Evolutionary conservation across 2,797 vertebrate genomes (phyloP).

Genomic region (Denticeps clupeoides): DNA sequence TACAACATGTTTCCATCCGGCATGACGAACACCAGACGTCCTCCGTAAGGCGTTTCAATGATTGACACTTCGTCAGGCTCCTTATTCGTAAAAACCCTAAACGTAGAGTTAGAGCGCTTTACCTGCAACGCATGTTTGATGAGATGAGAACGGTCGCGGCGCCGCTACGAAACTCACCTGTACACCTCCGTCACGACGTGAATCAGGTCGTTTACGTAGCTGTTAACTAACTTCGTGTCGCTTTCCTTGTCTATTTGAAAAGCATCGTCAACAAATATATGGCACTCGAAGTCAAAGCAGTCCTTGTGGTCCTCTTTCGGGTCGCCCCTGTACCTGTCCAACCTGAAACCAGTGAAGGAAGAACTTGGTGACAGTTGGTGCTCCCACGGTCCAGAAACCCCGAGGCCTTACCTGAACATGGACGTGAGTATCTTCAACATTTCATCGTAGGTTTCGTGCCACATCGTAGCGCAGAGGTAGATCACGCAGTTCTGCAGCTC

Average conservation of each 20-base stretch:
- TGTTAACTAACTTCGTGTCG: slow-evolving; percentile 47
- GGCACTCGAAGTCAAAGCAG: slow-evolving; percentile 64
- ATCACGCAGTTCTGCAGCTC: slow-evolving; percentile 55
- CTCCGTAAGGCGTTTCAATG: slow-evolving; percentile 62
- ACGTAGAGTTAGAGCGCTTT: neutral
- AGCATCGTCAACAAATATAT: slow-evolving; percentile 64
- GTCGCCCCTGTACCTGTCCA: slow-evolving; percentile 65
- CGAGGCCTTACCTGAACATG: slow-evolving; percentile 60
- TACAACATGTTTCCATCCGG: slow-evolving; percentile 67
- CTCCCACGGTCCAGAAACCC: neutral
- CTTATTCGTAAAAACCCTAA: slow-evolving; percentile 65
- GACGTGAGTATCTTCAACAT: slow-evolving; percentile 73
- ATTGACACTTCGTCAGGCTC: slow-evolving; percentile 67
- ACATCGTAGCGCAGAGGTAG: slow-evolving; percentile 74
- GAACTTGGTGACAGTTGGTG: no score
- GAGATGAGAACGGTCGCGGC: neutral
- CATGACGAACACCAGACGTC: slow-evolving; percentile 57
- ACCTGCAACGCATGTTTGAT: neutral
- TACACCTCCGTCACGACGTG: slow-evolving; percentile 61
- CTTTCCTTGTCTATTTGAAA: slow-evolving; percentile 47
- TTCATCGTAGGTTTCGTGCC: slow-evolving; percentile 71
- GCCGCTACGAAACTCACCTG: no score
- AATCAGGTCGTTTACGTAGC: slow-evolving; percentile 53
- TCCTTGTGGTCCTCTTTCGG: slow-evolving; percentile 59
- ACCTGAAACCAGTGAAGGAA: slow-evolving; percentile 36